Base-by-base conservation (phyloP, 1,140 invertebrate species). In the Paralvinella palmiformis region DNA sequence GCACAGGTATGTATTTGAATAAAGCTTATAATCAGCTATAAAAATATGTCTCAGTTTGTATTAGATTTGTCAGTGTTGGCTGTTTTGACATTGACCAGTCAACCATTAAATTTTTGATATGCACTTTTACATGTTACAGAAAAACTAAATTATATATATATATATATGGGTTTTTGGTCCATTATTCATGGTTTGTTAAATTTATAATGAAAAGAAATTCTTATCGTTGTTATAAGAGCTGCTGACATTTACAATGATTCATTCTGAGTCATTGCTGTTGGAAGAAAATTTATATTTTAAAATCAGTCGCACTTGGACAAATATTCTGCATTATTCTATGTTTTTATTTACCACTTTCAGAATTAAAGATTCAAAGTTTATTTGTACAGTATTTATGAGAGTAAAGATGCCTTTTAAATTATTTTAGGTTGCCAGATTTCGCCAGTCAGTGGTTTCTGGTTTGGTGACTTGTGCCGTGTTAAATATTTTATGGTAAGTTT, bases 401-500 rank as follows among this genome's bases (percentile, higher is more conserved):
- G 37, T n/a, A 41, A 10, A 41, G 37, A 41, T 41, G 10, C n/a
- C n/a, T 41, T n/a, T n/a, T 41, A 41, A 41, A 41, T n/a, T 10
- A 41, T 60, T 67, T 44, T 66, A 76, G 75, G 69, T 77, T 13
- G 59, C 67, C 27, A 68, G 68, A 32, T 78, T 73, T 62, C 63
- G 75, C 17, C 36, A 71, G 7, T 63, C 76, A n/a, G 70, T 76
- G 20, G 63, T 75, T 27, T 55, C 71, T 27, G 76, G 75, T 13
- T 48, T 78, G 1, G 57, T 69, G 37, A 78, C 76, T 0, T 78
- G 76, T 70, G 71, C 71, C 20, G 60, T 73, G 6, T 62, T 78
- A 3, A 78, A 78, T 59, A 68, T 78, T 53, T 59, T 75, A 20
- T 78, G 75, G 75, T 77, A 65, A 71, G 72, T 62, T 17, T n/a